Conservation (phyloP, 92 coral and sea anemone genomes). For the Isaurus tuberculatus region DNA sequence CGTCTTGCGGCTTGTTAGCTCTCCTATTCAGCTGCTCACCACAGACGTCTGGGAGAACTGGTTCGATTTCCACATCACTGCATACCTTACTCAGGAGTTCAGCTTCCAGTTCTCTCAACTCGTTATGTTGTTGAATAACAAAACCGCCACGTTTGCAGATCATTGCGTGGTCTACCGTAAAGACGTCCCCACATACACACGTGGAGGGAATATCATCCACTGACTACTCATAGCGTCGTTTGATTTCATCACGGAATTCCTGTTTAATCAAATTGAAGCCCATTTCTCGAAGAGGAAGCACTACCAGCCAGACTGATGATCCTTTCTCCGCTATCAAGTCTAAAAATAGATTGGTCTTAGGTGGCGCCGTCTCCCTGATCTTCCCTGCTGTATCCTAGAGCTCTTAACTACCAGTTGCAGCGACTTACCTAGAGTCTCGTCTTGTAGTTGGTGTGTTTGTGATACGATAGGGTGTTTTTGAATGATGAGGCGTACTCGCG, state of each 20-base stretch:
- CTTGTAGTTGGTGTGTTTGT: slow-evolving; percentile 51
- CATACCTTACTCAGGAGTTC: no score
- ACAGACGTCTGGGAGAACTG: slow-evolving; percentile 42
- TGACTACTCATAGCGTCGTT: not conserved
- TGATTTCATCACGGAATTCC: slow-evolving; percentile 30
- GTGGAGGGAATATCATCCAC: not conserved
- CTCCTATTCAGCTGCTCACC: slow-evolving; percentile 37
- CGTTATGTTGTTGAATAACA: slow-evolving; percentile 33
- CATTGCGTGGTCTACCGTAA: no score
- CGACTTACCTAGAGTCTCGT: slow-evolving; percentile 26
- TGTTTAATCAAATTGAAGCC: slow-evolving; percentile 50
- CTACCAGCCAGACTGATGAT: not conserved
- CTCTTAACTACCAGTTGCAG: slow-evolving; percentile 40
- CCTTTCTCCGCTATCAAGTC: not conserved
- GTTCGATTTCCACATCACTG: no score
- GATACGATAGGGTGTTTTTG: slow-evolving; percentile 31
- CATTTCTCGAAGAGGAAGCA: slow-evolving; percentile 34
- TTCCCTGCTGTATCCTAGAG: not conserved
- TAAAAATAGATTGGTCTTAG: slow-evolving; percentile 9
- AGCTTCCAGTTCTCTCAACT: slow-evolving; percentile 28
- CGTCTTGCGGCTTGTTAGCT: slow-evolving; percentile 49
- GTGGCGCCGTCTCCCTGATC: not conserved
- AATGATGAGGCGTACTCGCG: not conserved
- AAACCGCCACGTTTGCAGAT: not conserved
- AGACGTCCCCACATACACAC: no score